These are phyloP conservation scores for Agapornis roseicollis DNA, from an alignment of 2,113 vertebrate species.

Conservation along the genomic window DNA sequence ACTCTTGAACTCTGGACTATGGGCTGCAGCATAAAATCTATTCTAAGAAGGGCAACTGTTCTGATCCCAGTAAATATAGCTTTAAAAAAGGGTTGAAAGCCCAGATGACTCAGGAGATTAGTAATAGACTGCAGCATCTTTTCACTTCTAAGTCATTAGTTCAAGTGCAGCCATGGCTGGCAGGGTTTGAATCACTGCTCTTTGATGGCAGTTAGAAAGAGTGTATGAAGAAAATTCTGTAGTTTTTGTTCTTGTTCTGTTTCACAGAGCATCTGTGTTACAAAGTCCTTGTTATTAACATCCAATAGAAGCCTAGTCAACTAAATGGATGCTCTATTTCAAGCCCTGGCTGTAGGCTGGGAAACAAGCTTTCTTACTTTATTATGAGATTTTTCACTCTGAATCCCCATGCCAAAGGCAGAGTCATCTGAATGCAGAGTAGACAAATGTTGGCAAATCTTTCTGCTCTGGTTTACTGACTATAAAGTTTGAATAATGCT, in stretches of 20 bases:
- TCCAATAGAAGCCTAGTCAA: not conserved
- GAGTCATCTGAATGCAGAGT: not conserved
- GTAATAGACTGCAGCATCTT: conserved; percentile 19
- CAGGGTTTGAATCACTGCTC: conserved; percentile 40
- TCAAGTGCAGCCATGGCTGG: conserved; percentile 39
- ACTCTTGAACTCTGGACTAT: not conserved
- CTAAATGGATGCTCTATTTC: conserved; percentile 15
- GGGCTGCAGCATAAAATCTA: conserved; percentile 13
- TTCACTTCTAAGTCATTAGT: conserved; percentile 50
- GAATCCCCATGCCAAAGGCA: not conserved
- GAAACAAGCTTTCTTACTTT: not conserved
- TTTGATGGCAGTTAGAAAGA: conserved; percentile 2
- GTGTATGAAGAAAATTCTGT: not conserved
- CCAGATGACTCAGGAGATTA: conserved; percentile 40
- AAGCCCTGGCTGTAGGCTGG: not conserved
- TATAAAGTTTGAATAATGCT: not conserved
- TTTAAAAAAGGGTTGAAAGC: conserved; percentile 35
- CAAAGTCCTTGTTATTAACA: conserved; percentile 18
- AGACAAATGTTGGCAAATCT: not conserved
- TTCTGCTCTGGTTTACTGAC: not conserved
- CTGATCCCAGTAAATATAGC: conserved; percentile 50
- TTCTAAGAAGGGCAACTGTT: conserved; percentile 22
- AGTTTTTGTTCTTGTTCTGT: conserved; percentile 1
- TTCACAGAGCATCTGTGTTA: not conserved
- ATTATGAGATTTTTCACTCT: not conserved